Percentiles rank a stretch among this genome's conserved stretches.
Evolutionary conservation across 2,888 invertebrate species (phyloP).

Genomic region (Cheilosia vulpina): DNA sequence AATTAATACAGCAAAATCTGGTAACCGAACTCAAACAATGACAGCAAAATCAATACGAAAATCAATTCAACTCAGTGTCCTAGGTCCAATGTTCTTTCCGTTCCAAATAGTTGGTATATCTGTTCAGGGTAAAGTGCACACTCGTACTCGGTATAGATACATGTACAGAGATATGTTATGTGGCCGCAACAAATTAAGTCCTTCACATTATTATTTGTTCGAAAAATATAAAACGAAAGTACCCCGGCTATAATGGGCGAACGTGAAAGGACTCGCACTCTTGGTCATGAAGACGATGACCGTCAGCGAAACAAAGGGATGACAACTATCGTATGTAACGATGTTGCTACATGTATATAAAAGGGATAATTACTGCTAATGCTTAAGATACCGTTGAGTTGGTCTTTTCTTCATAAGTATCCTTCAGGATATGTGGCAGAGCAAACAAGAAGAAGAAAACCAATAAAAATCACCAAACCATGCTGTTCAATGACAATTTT

Average conservation of each 20-base stretch:
- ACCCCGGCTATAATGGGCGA: constrained; percentile 21
- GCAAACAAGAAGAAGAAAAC: constrained; percentile 9
- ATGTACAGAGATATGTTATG: constrained; percentile 11
- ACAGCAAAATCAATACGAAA: constrained; percentile 67
- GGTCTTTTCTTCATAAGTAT: constrained; percentile 4
- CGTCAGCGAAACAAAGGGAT: constrained; percentile 11
- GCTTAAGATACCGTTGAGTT: constrained; percentile 60
- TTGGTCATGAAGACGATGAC: constrained; percentile 18
- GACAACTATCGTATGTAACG: constrained; percentile 16
- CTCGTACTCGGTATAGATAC: constrained; percentile 8
- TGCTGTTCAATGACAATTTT: constrained; percentile 60
- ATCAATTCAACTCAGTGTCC: constrained; percentile 66
- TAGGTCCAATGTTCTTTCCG: constrained; percentile 61
- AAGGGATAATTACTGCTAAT: constrained; percentile 71
- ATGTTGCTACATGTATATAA: constrained; percentile 57
- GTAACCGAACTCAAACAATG: constrained; percentile 60
- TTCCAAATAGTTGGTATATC: background rate
- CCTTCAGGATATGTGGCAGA: constrained; percentile 1
- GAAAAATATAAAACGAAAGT: constrained; percentile 67
- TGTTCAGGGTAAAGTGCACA: constrained; percentile 31
- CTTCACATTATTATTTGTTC: constrained; percentile 71
- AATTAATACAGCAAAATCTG: constrained; percentile 59
- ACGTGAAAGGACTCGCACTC: constrained; percentile 4
- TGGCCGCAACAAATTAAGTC: constrained; percentile 63
- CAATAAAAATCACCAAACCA: constrained; percentile 68